Percentiles rank a stretch among this genome's conserved stretches.
phyloP scores from a whole-genome alignment of 2,888 invertebrate genomes.

The Platypus cylindrus region DNA sequence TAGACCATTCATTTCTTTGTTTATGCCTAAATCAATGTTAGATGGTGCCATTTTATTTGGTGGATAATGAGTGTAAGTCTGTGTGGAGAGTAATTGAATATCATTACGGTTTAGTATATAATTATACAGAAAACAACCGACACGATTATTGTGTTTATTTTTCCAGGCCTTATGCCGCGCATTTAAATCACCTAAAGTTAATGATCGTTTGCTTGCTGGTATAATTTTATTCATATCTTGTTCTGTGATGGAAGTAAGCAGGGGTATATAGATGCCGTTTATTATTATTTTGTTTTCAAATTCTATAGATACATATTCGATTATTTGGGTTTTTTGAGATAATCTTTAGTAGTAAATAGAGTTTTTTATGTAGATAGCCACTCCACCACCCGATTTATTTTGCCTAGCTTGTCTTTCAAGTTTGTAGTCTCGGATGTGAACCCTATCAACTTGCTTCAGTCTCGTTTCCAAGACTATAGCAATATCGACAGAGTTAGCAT shows the following conservation, averaged over 20 bases:
- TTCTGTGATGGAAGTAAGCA: neutral
- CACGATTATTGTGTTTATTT: neutral
- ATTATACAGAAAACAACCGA: neutral
- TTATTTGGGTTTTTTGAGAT: neutral
- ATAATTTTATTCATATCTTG: neutral
- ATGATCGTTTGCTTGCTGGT: neutral
- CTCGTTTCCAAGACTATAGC: slow-evolving; percentile 3
- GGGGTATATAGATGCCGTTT: neutral
- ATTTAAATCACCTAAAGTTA: slow-evolving; percentile 2
- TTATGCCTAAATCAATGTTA: slow-evolving; percentile 1
- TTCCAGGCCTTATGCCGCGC: slow-evolving; percentile 2
- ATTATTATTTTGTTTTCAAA: neutral
- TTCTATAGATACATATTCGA: slow-evolving; percentile 1
- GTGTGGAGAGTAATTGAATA: slow-evolving; percentile 1
- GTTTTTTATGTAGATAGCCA: slow-evolving; percentile 1
- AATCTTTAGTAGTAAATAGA: neutral
- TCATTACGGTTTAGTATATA: neutral
- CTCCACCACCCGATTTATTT: neutral
- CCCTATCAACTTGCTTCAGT: neutral
- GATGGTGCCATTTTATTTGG: neutral
- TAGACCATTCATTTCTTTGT: slow-evolving; percentile 1
- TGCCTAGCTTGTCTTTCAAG: neutral
- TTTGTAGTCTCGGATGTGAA: slow-evolving; percentile 1
- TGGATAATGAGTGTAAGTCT: slow-evolving; percentile 1
- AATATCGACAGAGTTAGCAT: neutral